Evolutionary conservation across 2,797 vertebrate species (phyloP), one percentile per base, ranked within the genome.

Genomic region (Morus bassanus): DNA sequence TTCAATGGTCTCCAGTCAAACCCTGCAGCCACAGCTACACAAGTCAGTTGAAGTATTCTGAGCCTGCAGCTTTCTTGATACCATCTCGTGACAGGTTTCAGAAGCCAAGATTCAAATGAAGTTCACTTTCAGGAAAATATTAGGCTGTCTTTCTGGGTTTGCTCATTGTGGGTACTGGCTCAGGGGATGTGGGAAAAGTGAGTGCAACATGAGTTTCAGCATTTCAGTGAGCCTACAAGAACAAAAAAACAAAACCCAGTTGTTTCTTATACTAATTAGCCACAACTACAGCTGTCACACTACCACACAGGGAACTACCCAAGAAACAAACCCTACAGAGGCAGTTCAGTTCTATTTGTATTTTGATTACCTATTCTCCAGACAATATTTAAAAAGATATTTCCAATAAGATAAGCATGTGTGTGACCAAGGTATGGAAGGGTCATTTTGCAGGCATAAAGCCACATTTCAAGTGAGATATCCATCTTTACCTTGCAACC

Each of bases 171-270:
- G 48, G 33, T 63, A 25, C 13, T 5, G 18, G 35, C 27, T 25
- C 31, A 16, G 19, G 9, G 5, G 41, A 2, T 7, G 13, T 10
- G 23, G n/a, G 31, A 73, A 68, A 45, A 61, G 23, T 0, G 1
- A 95, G 4, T 11, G 5, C 30, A 70, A 64, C 7, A 64, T 23
- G 43, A 54, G 7, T 31, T 39, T 48, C 25, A 56, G 21, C 9
- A 12, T 51, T 77, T 75, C 51, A 81, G 28, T 35, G 16, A 74
- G 13, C 14, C 31, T 56, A 25, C 23, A 74, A 85, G 39, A 56
- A 53, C 4, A 74, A 73, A 72, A 63, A 0, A 3, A 0, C 6
- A 12, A 33, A 86, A 0, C 1, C 19, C 33, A 21, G 5, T 22
- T 57, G 9, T 37, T 73, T 33, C n/a, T 86, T 31, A 8, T 25